Conservation (phyloP, 2,888 invertebrate species). For the Iselma pallidipennis region DNA sequence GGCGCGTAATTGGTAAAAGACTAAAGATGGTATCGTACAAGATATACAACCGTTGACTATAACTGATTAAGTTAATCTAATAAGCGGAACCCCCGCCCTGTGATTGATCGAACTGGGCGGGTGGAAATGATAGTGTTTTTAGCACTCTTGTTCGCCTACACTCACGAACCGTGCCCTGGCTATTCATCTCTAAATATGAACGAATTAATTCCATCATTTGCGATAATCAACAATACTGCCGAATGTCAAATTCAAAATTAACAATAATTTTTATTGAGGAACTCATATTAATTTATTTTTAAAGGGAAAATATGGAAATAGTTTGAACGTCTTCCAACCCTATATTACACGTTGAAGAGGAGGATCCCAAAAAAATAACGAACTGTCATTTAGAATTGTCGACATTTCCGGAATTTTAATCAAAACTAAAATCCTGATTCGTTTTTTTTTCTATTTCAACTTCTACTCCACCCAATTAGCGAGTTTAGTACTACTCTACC, state of each 20-base stretch:
- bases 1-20: conserved; percentile 47
- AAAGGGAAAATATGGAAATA: no score
- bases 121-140: conserved; percentile 35
- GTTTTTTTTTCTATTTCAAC: no score
- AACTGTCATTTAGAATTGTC: no score
- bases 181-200: not conserved
- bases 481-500: no score
- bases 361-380: no score
- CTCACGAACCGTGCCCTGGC: not conserved
- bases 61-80: conserved; percentile 51
- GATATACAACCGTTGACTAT: conserved; percentile 42
- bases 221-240: no score
- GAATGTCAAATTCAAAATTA: no score
- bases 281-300: no score
- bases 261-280: no score
- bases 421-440: no score
- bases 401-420: not conserved
- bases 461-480: not conserved
- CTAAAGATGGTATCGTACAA: conserved; percentile 42
- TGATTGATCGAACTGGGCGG: conserved; percentile 41
- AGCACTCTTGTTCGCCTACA: conserved; percentile 25
- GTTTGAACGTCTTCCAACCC: no score
- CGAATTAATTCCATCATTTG: not conserved
- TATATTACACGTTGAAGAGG: no score
- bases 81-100: conserved; percentile 46